Percentiles rank a stretch among this genome's conserved stretches.
Conservation (phyloP, 2,797 vertebrate species). For the Alosa sapidissima region DNA sequence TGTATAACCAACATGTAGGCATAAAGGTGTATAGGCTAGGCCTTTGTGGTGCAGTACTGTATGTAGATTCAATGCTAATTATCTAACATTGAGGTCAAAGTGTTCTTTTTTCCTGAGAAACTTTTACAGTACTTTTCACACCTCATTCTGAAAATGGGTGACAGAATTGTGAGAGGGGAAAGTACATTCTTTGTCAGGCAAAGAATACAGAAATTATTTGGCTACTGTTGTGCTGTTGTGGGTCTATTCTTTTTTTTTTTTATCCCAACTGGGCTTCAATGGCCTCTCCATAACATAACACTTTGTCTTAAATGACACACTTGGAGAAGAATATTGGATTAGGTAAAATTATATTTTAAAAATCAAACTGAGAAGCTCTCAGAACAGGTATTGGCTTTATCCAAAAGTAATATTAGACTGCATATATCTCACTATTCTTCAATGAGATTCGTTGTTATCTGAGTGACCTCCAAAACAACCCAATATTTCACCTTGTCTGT, state of each 20-base stretch:
- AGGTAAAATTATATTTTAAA: too few relatives aligned
- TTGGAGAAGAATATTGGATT: too few relatives aligned
- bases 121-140: background rate
- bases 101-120: background rate
- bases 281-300: background rate
- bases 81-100: background rate
- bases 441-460: too few relatives aligned
- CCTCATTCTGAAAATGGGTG: background rate
- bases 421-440: too few relatives aligned
- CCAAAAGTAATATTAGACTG: too few relatives aligned
- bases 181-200: background rate
- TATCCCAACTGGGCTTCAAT: background rate
- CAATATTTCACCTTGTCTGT: too few relatives aligned
- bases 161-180: background rate
- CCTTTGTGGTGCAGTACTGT: background rate
- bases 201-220: background rate
- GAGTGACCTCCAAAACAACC: too few relatives aligned
- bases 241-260: background rate
- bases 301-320: too few relatives aligned
- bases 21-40: background rate
- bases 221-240: background rate
- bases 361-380: background rate
- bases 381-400: too few relatives aligned
- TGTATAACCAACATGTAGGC: background rate
- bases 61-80: conserved; percentile 6